Conservation (phyloP, 2,797 vertebrate species). For the Pseudopleuronectes americanus region DNA sequence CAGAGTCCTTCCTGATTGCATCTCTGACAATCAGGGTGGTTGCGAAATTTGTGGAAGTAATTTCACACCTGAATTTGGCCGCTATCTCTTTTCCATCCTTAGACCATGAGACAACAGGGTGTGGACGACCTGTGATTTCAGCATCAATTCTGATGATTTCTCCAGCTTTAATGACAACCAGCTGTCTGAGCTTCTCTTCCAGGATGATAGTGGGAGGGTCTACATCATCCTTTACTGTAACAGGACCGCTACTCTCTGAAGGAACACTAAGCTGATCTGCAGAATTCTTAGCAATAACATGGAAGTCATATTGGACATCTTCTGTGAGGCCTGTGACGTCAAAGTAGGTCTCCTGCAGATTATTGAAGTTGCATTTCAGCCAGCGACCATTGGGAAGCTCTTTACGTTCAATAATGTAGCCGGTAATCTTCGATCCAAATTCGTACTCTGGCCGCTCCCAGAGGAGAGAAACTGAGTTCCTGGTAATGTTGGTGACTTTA, state of each 20-base stretch:
- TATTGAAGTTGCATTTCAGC: conserved; percentile 97
- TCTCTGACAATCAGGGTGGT: conserved; percentile 92
- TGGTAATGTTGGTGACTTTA: conserved; percentile 95
- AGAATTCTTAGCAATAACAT: conserved; percentile 94
- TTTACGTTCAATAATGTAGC: conserved; percentile 93
- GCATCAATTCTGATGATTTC: conserved; percentile 94
- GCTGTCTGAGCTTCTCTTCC: conserved; percentile 92
- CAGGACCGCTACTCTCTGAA: conserved; percentile 91
- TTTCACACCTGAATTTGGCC: conserved; percentile 94
- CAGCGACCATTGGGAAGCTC: conserved; percentile 95
- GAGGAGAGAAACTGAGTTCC: conserved; percentile 93
- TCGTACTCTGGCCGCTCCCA: conserved; percentile 95
- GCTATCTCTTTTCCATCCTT: conserved; percentile 95
- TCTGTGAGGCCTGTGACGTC: conserved; percentile 95
- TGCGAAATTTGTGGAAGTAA: conserved; percentile 88
- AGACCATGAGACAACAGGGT: conserved; percentile 94
- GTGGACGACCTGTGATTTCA: conserved; percentile 92
- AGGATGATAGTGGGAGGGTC: conserved; percentile 95
- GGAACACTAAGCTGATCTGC: conserved; percentile 92
- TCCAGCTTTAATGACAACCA: conserved; percentile 94
- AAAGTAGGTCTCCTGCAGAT: conserved; percentile 94
- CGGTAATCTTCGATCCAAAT: conserved; percentile 93
- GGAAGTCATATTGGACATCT: conserved; percentile 97
- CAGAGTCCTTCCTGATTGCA: conserved; percentile 92
- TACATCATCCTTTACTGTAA: conserved; percentile 96